Conservation (phyloP, 2,797 vertebrate genomes). For the Trichosurus vulpecula region DNA sequence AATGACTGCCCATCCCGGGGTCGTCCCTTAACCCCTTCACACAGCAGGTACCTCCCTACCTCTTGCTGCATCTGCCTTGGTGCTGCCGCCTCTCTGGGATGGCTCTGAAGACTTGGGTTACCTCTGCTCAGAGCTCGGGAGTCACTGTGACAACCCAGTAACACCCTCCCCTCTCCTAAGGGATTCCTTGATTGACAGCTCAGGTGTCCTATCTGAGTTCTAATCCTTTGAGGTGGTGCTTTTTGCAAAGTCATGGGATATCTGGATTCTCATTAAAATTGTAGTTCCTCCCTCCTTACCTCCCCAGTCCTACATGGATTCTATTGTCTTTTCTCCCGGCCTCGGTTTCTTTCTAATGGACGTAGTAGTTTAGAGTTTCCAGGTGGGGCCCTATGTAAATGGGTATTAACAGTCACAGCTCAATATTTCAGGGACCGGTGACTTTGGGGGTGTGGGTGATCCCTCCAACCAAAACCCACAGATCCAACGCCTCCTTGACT, state of each 20-base stretch:
- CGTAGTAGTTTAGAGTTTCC: not conserved
- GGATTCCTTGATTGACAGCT: slow-evolving; percentile 62
- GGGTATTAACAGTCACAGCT: not conserved
- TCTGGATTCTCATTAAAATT: not conserved
- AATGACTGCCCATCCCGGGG: not conserved
- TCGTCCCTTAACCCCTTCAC: not conserved
- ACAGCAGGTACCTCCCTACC: slow-evolving; percentile 17
- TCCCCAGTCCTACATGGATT: not conserved
- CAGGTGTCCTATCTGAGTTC: slow-evolving; percentile 47
- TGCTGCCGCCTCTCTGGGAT: slow-evolving; percentile 51
- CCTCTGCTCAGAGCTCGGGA: slow-evolving; percentile 32
- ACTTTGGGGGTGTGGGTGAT: not conserved
- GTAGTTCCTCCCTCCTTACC: not conserved
- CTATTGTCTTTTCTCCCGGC: not conserved
- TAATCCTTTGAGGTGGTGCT: not conserved
- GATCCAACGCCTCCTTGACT: not conserved
- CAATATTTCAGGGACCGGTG: not conserved
- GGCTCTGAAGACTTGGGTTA: slow-evolving; percentile 64
- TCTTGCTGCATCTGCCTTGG: not conserved
- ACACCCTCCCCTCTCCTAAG: slow-evolving; percentile 25
- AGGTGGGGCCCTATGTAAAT: not conserved
- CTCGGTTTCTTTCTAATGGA: not conserved
- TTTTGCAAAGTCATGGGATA: not conserved
- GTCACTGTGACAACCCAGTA: slow-evolving; percentile 58
- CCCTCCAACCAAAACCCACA: not conserved